Percentiles rank a stretch among this genome's conserved stretches.
Conservation (phyloP, 2,888 invertebrate species). For the Luperina nickerlii region DNA sequence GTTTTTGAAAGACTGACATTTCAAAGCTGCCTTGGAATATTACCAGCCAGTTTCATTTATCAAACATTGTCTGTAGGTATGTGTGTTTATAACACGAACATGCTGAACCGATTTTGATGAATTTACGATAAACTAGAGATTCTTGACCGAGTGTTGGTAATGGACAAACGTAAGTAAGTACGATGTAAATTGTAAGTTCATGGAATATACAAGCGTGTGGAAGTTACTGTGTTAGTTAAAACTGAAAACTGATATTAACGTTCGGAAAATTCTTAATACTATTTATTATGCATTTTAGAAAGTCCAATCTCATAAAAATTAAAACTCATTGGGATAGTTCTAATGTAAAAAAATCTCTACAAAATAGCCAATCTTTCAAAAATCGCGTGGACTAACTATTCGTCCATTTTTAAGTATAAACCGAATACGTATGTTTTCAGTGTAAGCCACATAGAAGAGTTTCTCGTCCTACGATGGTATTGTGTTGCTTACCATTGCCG, state of each 20-base stretch:
- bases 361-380: constrained; percentile 66
- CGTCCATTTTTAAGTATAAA: constrained; percentile 60
- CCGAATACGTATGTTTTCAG: constrained; percentile 59
- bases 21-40: constrained; percentile 61
- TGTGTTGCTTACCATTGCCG: constrained; percentile 66
- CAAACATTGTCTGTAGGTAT: constrained; percentile 35
- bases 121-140: constrained; percentile 56
- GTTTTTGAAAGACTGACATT: constrained; percentile 66
- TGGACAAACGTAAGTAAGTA: constrained; percentile 43
- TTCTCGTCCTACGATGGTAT: constrained; percentile 43
- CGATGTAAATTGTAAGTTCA: constrained; percentile 26
- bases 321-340: constrained; percentile 18
- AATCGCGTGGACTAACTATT: constrained; percentile 40
- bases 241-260: constrained; percentile 24
- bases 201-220: constrained; percentile 1
- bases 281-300: constrained; percentile 56
- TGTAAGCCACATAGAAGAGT: constrained; percentile 57
- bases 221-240: constrained; percentile 34
- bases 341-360: constrained; percentile 26
- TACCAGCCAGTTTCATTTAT: constrained; percentile 30
- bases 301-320: constrained; percentile 38
- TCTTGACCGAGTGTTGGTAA: constrained; percentile 25
- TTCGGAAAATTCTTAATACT: constrained; percentile 45
- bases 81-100: constrained; percentile 47
- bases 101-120: constrained; percentile 55